Evolutionary conservation across 2,888 invertebrate genomes (phyloP).

Genomic region (Stenurella melanura): DNA sequence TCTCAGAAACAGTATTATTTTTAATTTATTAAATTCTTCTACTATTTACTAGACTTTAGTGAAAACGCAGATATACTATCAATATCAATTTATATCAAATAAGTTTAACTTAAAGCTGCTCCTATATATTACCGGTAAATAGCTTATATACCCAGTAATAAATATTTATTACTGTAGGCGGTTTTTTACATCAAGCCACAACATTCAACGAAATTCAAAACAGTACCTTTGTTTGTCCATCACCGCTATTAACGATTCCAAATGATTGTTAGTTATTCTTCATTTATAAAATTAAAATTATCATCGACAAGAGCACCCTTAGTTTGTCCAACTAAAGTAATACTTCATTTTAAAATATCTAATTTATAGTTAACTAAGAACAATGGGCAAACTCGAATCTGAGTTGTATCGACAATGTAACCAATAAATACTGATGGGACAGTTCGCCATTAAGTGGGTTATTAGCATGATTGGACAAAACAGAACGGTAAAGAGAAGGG

Average conservation of each 20-base stretch:
- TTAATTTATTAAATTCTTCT: too few species aligned
- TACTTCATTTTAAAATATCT: constrained; percentile 45
- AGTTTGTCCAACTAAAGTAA: constrained; percentile 25
- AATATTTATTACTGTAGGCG: neutral
- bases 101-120: too few species aligned
- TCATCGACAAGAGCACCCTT: constrained; percentile 29
- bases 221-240: constrained; percentile 24
- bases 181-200: neutral
- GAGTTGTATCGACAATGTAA: constrained; percentile 47
- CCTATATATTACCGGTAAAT: too few species aligned
- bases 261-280: constrained; percentile 23
- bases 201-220: constrained; percentile 14
- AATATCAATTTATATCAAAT: too few species aligned
- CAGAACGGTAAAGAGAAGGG: constrained; percentile 58
- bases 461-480: constrained; percentile 68
- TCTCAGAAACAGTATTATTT: too few species aligned
- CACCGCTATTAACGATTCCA: constrained; percentile 22
- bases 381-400: constrained; percentile 45
- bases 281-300: constrained; percentile 33
- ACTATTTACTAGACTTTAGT: too few species aligned
- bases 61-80: too few species aligned
- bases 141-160: too few species aligned
- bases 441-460: constrained; percentile 63
- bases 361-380: constrained; percentile 50
- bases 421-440: constrained; percentile 59